Percentiles rank a stretch among this genome's conserved stretches.
These are phyloP conservation scores for Triplophysa dalaica DNA, from an alignment of 2,113 vertebrate genomes.

Conservation along the genomic window DNA sequence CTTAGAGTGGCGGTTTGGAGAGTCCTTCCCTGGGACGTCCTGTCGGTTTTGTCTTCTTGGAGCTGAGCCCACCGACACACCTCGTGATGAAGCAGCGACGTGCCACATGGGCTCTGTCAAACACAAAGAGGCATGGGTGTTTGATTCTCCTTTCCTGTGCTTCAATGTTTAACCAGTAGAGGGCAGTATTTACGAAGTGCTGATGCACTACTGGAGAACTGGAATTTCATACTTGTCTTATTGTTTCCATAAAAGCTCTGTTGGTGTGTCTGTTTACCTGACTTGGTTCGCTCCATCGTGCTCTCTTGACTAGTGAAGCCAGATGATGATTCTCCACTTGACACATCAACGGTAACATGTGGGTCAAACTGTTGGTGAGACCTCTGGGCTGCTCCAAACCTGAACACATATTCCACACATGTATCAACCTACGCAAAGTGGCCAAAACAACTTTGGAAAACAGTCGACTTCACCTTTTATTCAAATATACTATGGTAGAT, in stretches of 20 bases:
- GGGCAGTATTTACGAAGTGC: neutral
- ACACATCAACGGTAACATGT: constrained; percentile 75
- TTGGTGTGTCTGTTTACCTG: constrained; percentile 70
- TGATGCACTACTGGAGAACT: neutral
- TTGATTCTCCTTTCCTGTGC: neutral
- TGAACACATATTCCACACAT: constrained; percentile 54
- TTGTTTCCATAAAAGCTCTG: neutral
- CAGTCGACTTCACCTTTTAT: too few species aligned
- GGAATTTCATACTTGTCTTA: neutral
- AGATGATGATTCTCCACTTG: constrained; percentile 84
- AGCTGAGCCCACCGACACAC: constrained; percentile 66
- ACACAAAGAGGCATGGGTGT: neutral
- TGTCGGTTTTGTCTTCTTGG: constrained; percentile 78
- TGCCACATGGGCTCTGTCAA: constrained; percentile 87
- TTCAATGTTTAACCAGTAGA: constrained; percentile 27
- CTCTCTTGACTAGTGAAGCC: constrained; percentile 87
- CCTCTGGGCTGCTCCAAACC: constrained; percentile 75
- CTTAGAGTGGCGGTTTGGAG: constrained; percentile 85
- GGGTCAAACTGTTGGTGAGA: constrained; percentile 76
- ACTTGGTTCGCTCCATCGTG: constrained; percentile 85
- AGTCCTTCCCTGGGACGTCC: constrained; percentile 83
- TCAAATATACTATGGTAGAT: too few species aligned
- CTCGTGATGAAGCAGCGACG: constrained; percentile 75
- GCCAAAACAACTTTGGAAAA: too few species aligned
- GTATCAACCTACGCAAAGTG: neutral